These are phyloP conservation scores for Craseonycteris thonglongyai DNA, from an alignment of 2,113 vertebrate species.

Conservation along the genomic window DNA sequence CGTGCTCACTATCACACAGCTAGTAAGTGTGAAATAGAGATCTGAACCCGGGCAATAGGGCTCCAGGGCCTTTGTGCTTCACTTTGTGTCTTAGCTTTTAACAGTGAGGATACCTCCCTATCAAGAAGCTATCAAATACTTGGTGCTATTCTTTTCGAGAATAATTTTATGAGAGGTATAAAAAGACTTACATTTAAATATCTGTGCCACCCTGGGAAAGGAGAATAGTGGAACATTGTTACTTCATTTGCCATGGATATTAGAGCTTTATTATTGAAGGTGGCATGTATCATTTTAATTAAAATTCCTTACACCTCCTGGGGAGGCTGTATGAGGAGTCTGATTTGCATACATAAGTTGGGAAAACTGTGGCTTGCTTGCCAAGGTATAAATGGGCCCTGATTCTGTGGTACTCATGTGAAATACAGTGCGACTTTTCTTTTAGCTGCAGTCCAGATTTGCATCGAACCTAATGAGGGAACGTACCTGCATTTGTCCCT, in stretches of 20 bases:
- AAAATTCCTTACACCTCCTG: conserved; percentile 39
- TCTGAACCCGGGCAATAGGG: not conserved
- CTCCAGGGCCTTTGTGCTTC: not conserved
- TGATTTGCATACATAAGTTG: conserved; percentile 31
- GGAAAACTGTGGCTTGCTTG: not conserved
- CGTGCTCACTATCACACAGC: not conserved
- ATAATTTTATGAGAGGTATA: conserved; percentile 3
- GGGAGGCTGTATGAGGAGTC: not conserved
- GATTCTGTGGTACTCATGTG: not conserved
- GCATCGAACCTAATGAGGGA: not conserved
- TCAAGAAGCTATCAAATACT: not conserved
- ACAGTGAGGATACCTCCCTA: not conserved
- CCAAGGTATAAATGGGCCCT: not conserved
- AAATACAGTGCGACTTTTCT: not conserved
- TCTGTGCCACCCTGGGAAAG: not conserved
- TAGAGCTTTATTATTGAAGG: conserved; percentile 34
- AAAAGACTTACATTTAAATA: conserved; percentile 46
- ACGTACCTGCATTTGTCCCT: not conserved
- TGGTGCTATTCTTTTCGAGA: not conserved
- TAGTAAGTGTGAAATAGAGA: not conserved
- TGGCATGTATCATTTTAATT: conserved; percentile 67
- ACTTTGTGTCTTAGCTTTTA: not conserved
- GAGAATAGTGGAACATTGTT: not conserved
- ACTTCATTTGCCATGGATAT: conserved; percentile 41
- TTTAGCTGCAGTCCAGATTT: not conserved